These are phyloP conservation scores for Caenorhabditis sp. DNA, from an alignment of 2,888 invertebrate genomes.

Conservation along the genomic window DNA sequence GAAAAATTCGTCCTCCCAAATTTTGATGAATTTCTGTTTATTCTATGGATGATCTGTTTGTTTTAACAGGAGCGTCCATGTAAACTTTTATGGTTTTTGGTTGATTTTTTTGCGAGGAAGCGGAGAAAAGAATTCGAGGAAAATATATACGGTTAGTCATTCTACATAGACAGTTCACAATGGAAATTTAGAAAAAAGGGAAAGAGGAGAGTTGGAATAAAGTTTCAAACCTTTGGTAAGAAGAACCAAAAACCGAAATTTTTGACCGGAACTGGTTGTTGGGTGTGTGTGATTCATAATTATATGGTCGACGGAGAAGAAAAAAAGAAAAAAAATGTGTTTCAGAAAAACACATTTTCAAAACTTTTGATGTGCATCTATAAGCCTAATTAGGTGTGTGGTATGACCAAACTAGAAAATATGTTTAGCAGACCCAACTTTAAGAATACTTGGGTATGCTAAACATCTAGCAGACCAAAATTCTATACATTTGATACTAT, in stretches of 20 bases:
- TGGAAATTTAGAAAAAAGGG: too few relatives aligned
- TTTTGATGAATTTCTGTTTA: slow-evolving; percentile 7
- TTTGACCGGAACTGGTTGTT: not conserved
- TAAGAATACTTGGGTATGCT: not conserved
- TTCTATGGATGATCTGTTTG: slow-evolving; percentile 17
- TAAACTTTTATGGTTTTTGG: slow-evolving; percentile 6
- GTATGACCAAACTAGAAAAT: not conserved
- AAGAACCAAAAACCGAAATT: not conserved
- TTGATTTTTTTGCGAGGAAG: not conserved
- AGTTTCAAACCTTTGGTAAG: too few relatives aligned
- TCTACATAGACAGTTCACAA: too few relatives aligned
- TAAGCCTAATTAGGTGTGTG: too few relatives aligned
- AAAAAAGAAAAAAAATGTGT: too few relatives aligned
- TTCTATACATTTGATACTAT: not conserved
- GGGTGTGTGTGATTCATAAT: slow-evolving; percentile 9
- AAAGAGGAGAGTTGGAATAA: not conserved
- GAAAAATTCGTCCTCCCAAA: too few relatives aligned
- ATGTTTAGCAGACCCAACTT: not conserved
- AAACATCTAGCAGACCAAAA: not conserved
- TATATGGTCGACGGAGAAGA: not conserved
- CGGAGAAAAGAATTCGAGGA: not conserved
- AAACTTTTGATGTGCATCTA: too few relatives aligned
- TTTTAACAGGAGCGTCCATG: slow-evolving; percentile 24
- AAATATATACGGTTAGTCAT: not conserved
- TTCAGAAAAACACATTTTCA: too few relatives aligned